Evolutionary conservation across 64 coral and sea anemone species (phyloP).

Genomic region (Trachythela sp.): DNA sequence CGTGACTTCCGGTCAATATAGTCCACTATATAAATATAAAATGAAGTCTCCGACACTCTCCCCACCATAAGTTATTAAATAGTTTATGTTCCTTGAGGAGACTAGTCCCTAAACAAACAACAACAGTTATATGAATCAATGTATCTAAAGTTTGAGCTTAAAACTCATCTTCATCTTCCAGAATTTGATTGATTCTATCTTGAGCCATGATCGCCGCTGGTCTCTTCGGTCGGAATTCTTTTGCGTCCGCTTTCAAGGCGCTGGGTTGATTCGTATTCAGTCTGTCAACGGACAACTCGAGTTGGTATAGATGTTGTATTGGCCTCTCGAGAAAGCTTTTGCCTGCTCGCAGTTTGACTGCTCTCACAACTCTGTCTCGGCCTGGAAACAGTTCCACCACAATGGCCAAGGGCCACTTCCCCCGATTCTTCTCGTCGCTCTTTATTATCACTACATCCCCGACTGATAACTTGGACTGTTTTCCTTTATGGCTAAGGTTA

Average conservation of each 20-base stretch:
- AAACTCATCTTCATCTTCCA: too few relatives aligned
- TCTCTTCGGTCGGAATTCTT: constrained; percentile 1
- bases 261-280: not conserved
- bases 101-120: too few relatives aligned
- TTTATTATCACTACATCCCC: constrained; percentile 53
- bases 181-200: not conserved
- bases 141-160: too few relatives aligned
- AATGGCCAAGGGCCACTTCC: constrained; percentile 15
- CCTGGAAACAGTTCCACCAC: not conserved
- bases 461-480: not conserved
- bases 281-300: not conserved
- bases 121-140: too few relatives aligned
- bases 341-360: not conserved
- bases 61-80: too few relatives aligned
- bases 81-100: too few relatives aligned
- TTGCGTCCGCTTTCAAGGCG: not conserved
- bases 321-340: not conserved
- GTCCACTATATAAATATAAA: too few relatives aligned
- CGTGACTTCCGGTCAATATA: too few relatives aligned
- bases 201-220: not conserved
- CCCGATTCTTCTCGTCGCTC: constrained; percentile 22
- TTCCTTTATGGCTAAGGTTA: constrained; percentile 13
- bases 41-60: too few relatives aligned
- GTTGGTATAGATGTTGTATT: constrained; percentile 11
- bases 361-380: not conserved